These are phyloP conservation scores for Drosophila tropicalis DNA, from an alignment of 1,140 invertebrate genomes.

Conservation along the genomic window DNA sequence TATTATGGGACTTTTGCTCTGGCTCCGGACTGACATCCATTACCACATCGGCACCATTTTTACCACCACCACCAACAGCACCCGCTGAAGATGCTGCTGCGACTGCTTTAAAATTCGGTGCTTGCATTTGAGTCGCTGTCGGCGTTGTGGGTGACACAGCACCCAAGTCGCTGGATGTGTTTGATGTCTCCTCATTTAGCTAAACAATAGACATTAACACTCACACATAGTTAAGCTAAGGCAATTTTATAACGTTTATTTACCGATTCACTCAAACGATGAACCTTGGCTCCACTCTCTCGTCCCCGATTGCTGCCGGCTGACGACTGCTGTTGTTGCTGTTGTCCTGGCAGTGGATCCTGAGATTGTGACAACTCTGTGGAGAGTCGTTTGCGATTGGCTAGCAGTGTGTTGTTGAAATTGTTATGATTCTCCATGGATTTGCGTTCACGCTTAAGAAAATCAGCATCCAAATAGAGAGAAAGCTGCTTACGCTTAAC, in stretches of 20 bases:
- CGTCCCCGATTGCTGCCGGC: conserved; percentile 46
- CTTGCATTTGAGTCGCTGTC: conserved; percentile 69
- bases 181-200: conserved; percentile 78
- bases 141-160: conserved; percentile 69
- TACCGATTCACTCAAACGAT: conserved; percentile 79
- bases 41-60: conserved; percentile 54
- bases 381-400: conserved; percentile 77
- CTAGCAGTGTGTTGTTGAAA: conserved; percentile 73
- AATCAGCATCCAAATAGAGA: conserved; percentile 88
- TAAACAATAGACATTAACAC: conserved; percentile 19
- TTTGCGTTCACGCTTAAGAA: conserved; percentile 89
- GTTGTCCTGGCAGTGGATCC: conserved; percentile 41
- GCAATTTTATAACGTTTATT: background rate
- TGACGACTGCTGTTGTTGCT: conserved; percentile 13
- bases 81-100: too few species aligned
- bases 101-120: conserved; percentile 62
- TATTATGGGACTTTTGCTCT: conserved; percentile 45
- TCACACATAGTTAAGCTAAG: background rate
- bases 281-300: conserved; percentile 57
- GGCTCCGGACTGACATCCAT: conserved; percentile 47
- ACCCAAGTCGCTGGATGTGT: conserved; percentile 70
- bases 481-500: conserved; percentile 90
- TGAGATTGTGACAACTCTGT: conserved; percentile 71
- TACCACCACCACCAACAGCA: conserved; percentile 6
- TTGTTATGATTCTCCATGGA: conserved; percentile 82